Percentiles rank a stretch among this genome's conserved stretches.
phyloP scores from a whole-genome alignment of 2,113 vertebrate genomes.

The Chrysemys picta region DNA sequence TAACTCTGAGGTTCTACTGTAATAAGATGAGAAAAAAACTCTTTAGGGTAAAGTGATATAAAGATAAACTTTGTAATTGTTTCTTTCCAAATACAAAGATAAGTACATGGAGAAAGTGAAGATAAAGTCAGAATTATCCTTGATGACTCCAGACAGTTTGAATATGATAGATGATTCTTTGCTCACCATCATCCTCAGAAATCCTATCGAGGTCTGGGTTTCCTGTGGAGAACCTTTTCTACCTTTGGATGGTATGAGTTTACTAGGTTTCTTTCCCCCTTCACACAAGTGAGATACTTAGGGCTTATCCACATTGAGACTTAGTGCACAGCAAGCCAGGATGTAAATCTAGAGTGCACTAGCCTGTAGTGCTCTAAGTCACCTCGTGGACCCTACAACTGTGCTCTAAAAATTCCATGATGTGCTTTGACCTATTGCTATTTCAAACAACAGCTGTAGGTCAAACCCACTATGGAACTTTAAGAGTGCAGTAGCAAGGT shows the following conservation, averaged over 20 bases:
- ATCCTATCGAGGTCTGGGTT: conserved; percentile 56
- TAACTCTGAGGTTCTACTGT: no score
- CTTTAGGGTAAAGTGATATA: neutral
- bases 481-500: neutral
- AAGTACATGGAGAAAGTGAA: conserved; percentile 8
- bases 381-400: neutral
- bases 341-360: neutral
- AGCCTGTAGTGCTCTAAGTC: neutral
- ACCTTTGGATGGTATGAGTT: conserved; percentile 35
- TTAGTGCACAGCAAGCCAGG: neutral
- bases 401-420: neutral
- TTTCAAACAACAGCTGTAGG: neutral
- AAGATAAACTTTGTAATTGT: neutral
- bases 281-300: neutral
- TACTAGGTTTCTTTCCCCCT: neutral
- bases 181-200: conserved; percentile 41
- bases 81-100: conserved; percentile 31
- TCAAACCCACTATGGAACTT: neutral
- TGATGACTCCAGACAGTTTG: conserved; percentile 3
- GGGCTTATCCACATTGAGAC: neutral
- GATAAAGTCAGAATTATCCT: conserved; percentile 1
- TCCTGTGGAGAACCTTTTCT: conserved; percentile 71
- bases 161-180: conserved; percentile 31
- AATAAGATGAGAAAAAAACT: neutral
- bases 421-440: neutral